These are phyloP conservation scores for Pampus argenteus DNA, from an alignment of 2,797 vertebrate genomes.

Conservation along the genomic window DNA sequence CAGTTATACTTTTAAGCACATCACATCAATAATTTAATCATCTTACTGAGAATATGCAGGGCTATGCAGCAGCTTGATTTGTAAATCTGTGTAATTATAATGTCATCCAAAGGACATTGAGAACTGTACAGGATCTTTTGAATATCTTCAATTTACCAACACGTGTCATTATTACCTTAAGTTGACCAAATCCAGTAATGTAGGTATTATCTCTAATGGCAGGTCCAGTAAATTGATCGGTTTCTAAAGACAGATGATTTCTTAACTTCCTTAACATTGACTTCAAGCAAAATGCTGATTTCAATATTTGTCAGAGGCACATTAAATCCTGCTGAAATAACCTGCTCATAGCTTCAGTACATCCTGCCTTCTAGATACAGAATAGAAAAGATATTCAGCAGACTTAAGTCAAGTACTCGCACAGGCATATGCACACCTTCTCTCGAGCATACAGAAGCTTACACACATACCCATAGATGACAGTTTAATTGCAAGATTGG, in stretches of 20 bases:
- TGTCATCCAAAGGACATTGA: background rate
- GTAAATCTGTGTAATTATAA: background rate
- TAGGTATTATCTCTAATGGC: background rate
- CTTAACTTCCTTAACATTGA: background rate
- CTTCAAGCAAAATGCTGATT: background rate
- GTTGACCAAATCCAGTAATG: background rate
- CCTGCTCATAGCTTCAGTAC: background rate
- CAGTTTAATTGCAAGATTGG: constrained; percentile 61
- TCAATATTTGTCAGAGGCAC: background rate
- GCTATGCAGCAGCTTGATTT: no score
- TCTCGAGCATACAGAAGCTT: constrained; percentile 2
- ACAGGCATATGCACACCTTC: background rate
- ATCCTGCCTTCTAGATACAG: background rate
- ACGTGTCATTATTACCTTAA: background rate
- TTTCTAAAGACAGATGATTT: background rate
- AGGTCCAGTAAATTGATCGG: background rate
- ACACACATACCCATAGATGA: constrained; percentile 26
- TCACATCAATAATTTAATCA: background rate
- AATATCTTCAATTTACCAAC: background rate
- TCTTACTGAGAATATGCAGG: background rate
- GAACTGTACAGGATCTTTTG: background rate
- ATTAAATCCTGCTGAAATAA: background rate
- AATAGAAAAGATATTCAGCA: background rate
- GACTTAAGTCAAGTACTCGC: background rate
- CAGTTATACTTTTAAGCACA: no score